Percentiles rank a stretch among this genome's conserved stretches.
Evolutionary conservation across 2,113 vertebrate genomes (phyloP).

Genomic region (Lagenorhynchus albirostris): DNA sequence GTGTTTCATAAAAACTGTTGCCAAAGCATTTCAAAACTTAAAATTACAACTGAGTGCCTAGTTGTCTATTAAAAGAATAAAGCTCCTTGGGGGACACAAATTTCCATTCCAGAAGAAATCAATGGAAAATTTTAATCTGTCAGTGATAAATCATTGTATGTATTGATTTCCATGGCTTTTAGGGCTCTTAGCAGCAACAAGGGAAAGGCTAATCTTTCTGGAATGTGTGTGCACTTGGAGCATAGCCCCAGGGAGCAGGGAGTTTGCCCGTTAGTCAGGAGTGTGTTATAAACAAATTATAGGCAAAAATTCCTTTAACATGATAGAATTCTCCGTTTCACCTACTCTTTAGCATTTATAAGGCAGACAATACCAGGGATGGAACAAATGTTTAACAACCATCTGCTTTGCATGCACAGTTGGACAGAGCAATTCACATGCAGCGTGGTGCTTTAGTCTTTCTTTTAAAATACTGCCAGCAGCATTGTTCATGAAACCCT

Average conservation of each 20-base stretch:
- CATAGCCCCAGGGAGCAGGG: background rate
- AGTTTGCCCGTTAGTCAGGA: slow-evolving; percentile 10
- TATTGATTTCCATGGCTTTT: slow-evolving; percentile 56
- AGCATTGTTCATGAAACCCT: slow-evolving; percentile 23
- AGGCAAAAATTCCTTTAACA: slow-evolving; percentile 20
- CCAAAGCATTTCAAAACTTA: slow-evolving; percentile 56
- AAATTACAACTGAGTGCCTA: slow-evolving; percentile 9
- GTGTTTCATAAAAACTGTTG: slow-evolving; percentile 26
- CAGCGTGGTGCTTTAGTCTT: slow-evolving; percentile 15
- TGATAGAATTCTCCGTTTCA: slow-evolving; percentile 34
- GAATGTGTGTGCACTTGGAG: slow-evolving; percentile 33
- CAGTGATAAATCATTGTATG: slow-evolving; percentile 54
- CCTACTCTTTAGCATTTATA: slow-evolving; percentile 49
- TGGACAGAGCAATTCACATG: slow-evolving; percentile 28
- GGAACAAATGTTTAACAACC: slow-evolving; percentile 54
- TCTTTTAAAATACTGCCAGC: slow-evolving; percentile 41
- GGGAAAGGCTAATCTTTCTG: slow-evolving; percentile 44
- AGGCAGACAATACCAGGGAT: slow-evolving; percentile 46
- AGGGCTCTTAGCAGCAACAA: slow-evolving; percentile 31
- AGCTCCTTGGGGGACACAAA: slow-evolving; percentile 10
- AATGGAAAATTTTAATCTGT: slow-evolving; percentile 40
- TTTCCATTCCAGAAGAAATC: slow-evolving; percentile 28
- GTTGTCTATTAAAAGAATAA: slow-evolving; percentile 47
- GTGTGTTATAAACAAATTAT: slow-evolving; percentile 58
- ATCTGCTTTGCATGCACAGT: slow-evolving; percentile 60